These are phyloP conservation scores for Microctenopoma stevenorrisi DNA, from an alignment of 2,797 vertebrate species.

Conservation along the genomic window DNA sequence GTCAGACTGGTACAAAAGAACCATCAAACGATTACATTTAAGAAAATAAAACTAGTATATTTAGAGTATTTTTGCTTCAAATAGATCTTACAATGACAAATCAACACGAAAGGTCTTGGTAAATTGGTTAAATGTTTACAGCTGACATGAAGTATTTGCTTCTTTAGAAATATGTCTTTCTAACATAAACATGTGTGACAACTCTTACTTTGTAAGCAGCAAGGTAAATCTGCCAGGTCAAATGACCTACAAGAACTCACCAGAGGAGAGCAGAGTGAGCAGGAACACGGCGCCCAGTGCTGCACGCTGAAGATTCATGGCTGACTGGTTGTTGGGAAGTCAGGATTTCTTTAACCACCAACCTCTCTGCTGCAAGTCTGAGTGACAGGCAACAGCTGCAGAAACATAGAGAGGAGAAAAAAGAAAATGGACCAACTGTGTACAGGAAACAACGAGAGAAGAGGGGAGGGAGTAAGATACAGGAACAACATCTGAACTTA, in stretches of 20 bases:
- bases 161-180: too few species aligned
- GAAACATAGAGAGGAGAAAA: constrained; percentile 61
- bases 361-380: constrained; percentile 48
- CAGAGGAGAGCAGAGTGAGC: constrained; percentile 50
- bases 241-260: constrained; percentile 45
- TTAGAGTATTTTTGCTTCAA: background rate
- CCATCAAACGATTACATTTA: background rate
- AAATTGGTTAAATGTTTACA: background rate
- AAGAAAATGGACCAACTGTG: constrained; percentile 58
- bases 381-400: constrained; percentile 79
- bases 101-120: background rate
- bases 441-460: constrained; percentile 8
- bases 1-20: background rate
- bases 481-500: background rate
- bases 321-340: background rate
- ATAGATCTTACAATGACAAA: accelerated
- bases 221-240: background rate
- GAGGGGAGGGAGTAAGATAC: background rate
- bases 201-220: background rate
- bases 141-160: too few species aligned
- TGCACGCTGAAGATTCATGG: constrained; percentile 58
- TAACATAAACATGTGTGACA: background rate
- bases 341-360: constrained; percentile 11
- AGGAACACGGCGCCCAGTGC: constrained; percentile 35
- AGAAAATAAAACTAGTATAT: background rate